Evolutionary conservation across 2,797 vertebrate genomes (phyloP).

Genomic region (Coregonus suidteri): DNA sequence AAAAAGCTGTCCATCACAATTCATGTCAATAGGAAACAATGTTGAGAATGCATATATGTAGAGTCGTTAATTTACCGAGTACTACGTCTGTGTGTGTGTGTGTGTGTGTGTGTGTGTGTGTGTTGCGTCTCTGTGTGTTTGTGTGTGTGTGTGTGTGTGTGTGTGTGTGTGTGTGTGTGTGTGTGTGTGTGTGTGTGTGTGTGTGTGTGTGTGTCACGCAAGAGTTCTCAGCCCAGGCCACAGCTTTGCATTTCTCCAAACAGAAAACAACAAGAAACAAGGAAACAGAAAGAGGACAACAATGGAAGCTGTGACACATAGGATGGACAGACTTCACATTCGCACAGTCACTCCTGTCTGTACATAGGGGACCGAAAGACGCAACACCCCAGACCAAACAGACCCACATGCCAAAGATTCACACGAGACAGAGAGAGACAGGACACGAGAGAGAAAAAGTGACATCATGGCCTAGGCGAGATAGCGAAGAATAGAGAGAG

Average conservation of each 20-base stretch:
- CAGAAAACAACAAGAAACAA: slow-evolving; percentile 35
- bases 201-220: slow-evolving; percentile 3
- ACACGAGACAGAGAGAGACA: not conserved
- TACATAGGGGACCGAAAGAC: not conserved
- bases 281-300: slow-evolving; percentile 26
- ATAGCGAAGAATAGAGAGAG: too few relatives aligned
- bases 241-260: slow-evolving; percentile 38
- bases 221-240: slow-evolving; percentile 10
- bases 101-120: too few relatives aligned
- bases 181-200: not conserved
- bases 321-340: slow-evolving; percentile 36
- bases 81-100: too few relatives aligned
- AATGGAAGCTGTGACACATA: slow-evolving; percentile 20
- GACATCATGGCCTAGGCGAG: too few relatives aligned
- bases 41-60: too few relatives aligned
- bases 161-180: too few relatives aligned
- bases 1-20: too few relatives aligned
- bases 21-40: too few relatives aligned
- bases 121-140: too few relatives aligned
- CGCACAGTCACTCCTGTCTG: slow-evolving; percentile 2
- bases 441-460: not conserved
- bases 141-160: too few relatives aligned
- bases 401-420: slow-evolving; percentile 11
- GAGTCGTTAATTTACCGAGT: too few relatives aligned
- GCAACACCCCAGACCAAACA: slow-evolving; percentile 14